Evolutionary conservation across 2,797 vertebrate species (phyloP), one percentile per base, ranked within the genome.

Genomic region (Channallabes apus): DNA sequence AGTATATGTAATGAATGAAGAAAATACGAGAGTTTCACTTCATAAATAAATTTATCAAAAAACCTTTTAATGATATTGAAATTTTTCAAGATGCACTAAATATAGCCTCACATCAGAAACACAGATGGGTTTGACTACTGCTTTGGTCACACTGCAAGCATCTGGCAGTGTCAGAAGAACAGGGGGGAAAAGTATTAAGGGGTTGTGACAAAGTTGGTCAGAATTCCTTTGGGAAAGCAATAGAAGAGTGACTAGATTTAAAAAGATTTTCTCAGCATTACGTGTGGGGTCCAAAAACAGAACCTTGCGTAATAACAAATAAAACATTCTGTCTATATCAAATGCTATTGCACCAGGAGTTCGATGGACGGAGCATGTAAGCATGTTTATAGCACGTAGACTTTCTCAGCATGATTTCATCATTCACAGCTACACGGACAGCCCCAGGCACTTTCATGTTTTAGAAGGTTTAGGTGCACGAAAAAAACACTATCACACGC

Each of bases 161-260:
- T 86, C 88, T 80, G 93, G 91, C 89, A 6, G 73, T 80, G 68
- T 61, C 77, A 82, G 79, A 69, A 79, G 83, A 86, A 75, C 85
- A 88, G 86, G 56, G 20, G 27, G 76, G 78, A 88, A 88, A 88
- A 77, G 84, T 83, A 88, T 7, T 62, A 86, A 72, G 35, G 87
- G 89, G 61, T 69, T 78, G 89, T 91, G 91, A 93, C 89, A 89
- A 91, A 91, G 91, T 51, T 79, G 59, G 32, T 41, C 22, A 41
- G 59, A 38, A 79, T 41, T 79, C 77, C 22, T 15, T 62, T 38
- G 3, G 20, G 27, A 59, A 29, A 3, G 20, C 8, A 59, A 59
- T 56, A 20, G 56, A 20, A 58, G 17, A 27, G 17, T 3, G 6
- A 17, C 29, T 27, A 17, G 20, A 62, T 41, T 38, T 61, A 35